Base-by-base conservation (phyloP, 2,888 invertebrate genomes). In the Argyresthia goedartella region DNA sequence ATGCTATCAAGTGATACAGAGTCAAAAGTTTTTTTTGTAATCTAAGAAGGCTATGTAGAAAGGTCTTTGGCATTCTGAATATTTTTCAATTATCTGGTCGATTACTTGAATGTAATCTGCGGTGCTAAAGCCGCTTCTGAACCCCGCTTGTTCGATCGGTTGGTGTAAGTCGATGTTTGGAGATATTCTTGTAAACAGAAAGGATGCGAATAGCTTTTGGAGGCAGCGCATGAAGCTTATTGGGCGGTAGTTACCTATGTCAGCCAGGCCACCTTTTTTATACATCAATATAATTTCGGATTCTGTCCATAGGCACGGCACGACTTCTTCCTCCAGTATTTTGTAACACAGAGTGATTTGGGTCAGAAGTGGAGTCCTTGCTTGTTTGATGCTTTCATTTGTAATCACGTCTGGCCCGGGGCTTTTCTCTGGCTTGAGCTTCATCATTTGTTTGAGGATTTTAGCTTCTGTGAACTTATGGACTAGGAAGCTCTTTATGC, bases 1-100 rank as follows among this genome's bases (percentile, higher is more conserved):
- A n/a, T n/a, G n/a, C n/a, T 45, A 4, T 45, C 16, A 1, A 6
- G 45, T 9, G 11, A 25, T 11, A 25, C 2, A 11, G 9, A 8
- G 16, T 25, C 25, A 11, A 45, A 45, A 4, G 36, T n/a, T n/a
- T 10, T 36, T 39, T 1, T 8, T 8, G 1, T 36, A 16, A 35
- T 39, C 39, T 11, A 49, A 9, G 14, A 49, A 49, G 3, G 14
- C 36, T 4, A 39, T 14, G 13, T 39, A 49, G 35, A 10, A 13
- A 1, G 9, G n/a, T n/a, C n/a, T 47, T 8, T n/a, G 33, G n/a
- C 8, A 34, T 14, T 57, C 57, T 36, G 54, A 52, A 16, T 55
- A 55, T 43, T 54, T 57, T 46, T 55, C 51, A 1, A 57, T 54
- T 35, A 57, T 33, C 25, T 49, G 50, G n/a, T 54, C 51, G 8